phyloP scores from a whole-genome alignment of 2,888 invertebrate species.

The Latrodectus hesperus region DNA sequence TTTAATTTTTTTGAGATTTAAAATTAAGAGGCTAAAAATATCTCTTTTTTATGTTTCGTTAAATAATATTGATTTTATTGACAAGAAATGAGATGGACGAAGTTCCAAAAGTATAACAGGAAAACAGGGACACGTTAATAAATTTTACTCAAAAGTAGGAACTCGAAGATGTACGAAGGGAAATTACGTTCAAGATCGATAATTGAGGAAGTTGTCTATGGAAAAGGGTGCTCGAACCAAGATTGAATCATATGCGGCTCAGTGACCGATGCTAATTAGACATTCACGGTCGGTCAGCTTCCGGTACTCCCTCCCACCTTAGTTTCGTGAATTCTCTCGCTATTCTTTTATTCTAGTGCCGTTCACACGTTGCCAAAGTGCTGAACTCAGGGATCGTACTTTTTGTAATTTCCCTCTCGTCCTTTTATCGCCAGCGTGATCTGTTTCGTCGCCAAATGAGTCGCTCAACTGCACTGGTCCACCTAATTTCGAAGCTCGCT shows the following conservation, averaged over 20 bases:
- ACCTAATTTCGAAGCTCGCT: slow-evolving; percentile 29
- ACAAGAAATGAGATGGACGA: too few species aligned
- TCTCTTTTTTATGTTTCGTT: too few species aligned
- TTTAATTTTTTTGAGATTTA: too few species aligned
- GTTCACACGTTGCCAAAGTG: slow-evolving; percentile 57
- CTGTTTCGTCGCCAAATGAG: slow-evolving; percentile 3
- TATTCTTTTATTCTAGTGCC: slow-evolving; percentile 40
- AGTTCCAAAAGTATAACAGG: too few species aligned
- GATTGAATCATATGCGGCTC: slow-evolving; percentile 65
- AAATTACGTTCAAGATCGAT: slow-evolving; percentile 63
- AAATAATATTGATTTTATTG: too few species aligned
- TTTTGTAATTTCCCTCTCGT: slow-evolving; percentile 54
- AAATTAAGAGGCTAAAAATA: too few species aligned
- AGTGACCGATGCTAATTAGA: slow-evolving; percentile 63
- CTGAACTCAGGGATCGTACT: slow-evolving; percentile 43
- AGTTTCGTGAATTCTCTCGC: not conserved
- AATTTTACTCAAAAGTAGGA: not conserved
- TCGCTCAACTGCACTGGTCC: slow-evolving; percentile 13
- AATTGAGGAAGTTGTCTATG: slow-evolving; percentile 62
- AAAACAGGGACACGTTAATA: too few species aligned
- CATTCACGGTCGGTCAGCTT: slow-evolving; percentile 56
- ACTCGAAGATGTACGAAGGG: slow-evolving; percentile 61
- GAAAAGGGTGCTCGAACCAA: slow-evolving; percentile 19
- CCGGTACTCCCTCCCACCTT: not conserved
- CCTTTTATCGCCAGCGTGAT: not conserved